Conservation (phyloP, 1,140 invertebrate species). For the Danaus plexippus region DNA sequence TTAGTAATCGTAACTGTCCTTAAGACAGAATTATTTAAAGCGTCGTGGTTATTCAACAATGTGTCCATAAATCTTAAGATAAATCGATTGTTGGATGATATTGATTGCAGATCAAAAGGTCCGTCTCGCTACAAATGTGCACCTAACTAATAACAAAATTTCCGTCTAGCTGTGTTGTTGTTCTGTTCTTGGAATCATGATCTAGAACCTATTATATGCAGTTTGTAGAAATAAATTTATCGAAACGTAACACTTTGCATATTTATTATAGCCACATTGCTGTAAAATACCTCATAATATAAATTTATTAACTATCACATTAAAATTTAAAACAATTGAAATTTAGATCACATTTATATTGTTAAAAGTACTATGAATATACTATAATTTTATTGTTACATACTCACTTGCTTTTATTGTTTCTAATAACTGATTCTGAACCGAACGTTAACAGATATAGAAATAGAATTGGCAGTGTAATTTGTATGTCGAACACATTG, state of each 20-base stretch:
- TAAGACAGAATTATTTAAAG: background rate
- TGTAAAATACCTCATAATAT: too few species aligned
- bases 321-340: too few species aligned
- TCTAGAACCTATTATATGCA: background rate
- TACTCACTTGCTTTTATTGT: too few species aligned
- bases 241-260: too few species aligned
- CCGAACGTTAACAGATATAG: slow-evolving; percentile 28
- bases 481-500: slow-evolving; percentile 47
- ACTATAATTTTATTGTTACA: too few species aligned
- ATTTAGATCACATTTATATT: too few species aligned
- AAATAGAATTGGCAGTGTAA: slow-evolving; percentile 48
- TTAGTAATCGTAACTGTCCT: background rate
- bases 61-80: slow-evolving; percentile 52
- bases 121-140: slow-evolving; percentile 21
- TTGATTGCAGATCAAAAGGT: slow-evolving; percentile 53
- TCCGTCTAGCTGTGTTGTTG: slow-evolving; percentile 26
- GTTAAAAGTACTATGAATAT: too few species aligned
- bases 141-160: slow-evolving; percentile 12
- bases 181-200: slow-evolving; percentile 24
- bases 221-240: too few species aligned
- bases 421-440: background rate
- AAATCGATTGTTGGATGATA: slow-evolving; percentile 44
- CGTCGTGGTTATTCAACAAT: slow-evolving; percentile 40
- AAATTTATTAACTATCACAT: too few species aligned
- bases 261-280: too few species aligned